These are phyloP conservation scores for Hypercompe scribonia DNA, from an alignment of 2,888 invertebrate species.

Conservation along the genomic window DNA sequence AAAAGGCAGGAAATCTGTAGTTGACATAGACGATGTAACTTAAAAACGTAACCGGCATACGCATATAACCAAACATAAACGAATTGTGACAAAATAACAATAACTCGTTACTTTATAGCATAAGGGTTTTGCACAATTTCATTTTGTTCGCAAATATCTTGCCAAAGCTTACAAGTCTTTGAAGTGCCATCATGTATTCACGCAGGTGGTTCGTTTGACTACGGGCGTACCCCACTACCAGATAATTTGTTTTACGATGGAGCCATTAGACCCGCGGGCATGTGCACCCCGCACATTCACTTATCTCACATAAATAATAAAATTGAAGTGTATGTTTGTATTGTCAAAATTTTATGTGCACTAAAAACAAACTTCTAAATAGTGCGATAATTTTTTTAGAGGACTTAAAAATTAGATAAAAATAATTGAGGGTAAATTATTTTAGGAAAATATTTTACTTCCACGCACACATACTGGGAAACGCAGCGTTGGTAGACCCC, in stretches of 20 bases:
- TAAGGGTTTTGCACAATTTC: conserved; percentile 10
- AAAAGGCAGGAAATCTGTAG: not conserved
- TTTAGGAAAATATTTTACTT: not conserved
- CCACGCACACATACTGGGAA: not conserved
- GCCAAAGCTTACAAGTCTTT: conserved; percentile 46
- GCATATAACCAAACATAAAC: not conserved
- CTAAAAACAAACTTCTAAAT: not conserved
- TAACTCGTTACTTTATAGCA: not conserved
- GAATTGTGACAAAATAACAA: conserved; percentile 11
- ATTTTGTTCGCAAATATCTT: conserved; percentile 25
- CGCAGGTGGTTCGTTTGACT: conserved; percentile 46
- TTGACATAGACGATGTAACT: not conserved
- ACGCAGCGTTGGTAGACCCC: too few relatives aligned
- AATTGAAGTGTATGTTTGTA: not conserved
- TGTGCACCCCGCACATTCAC: conserved; percentile 4
- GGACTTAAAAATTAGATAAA: not conserved
- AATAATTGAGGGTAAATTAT: not conserved
- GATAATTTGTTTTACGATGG: conserved; percentile 46
- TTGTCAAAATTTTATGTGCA: not conserved
- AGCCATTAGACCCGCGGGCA: conserved; percentile 23
- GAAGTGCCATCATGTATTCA: conserved; percentile 51
- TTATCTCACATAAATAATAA: not conserved
- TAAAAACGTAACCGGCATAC: not conserved
- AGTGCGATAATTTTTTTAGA: not conserved
- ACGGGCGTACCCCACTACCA: conserved; percentile 31